Conservation (phyloP, 2,113 vertebrate genomes). For the Poeciliopsis retropinna region DNA sequence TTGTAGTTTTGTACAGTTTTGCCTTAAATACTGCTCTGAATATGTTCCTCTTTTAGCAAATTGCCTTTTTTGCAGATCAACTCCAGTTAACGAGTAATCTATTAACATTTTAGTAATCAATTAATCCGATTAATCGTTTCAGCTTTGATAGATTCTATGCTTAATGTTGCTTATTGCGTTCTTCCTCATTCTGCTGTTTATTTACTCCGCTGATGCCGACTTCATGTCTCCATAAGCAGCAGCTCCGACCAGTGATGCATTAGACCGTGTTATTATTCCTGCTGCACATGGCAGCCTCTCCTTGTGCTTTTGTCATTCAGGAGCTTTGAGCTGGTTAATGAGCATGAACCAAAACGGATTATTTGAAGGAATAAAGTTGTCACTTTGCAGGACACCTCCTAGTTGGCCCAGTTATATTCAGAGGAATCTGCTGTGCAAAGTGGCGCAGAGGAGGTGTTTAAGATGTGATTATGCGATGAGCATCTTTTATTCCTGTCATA, state of each 20-base stretch:
- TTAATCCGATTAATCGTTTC: too few species aligned
- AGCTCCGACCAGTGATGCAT: slow-evolving; percentile 32
- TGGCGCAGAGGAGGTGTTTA: slow-evolving; percentile 4
- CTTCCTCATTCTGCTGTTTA: slow-evolving; percentile 7
- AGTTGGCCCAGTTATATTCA: slow-evolving; percentile 12
- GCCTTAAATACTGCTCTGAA: too few species aligned
- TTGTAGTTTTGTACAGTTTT: too few species aligned
- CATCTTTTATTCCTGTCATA: not conserved
- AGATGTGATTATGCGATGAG: not conserved
- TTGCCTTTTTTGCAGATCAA: too few species aligned
- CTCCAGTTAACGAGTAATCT: too few species aligned
- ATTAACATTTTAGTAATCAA: too few species aligned
- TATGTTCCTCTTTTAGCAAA: too few species aligned
- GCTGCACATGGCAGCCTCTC: slow-evolving; percentile 39
- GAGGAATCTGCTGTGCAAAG: not conserved
- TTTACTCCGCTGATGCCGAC: slow-evolving; percentile 21
- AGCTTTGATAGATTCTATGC: not conserved
- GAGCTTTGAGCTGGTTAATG: slow-evolving; percentile 41
- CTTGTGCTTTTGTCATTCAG: slow-evolving; percentile 15
- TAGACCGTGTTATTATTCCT: slow-evolving; percentile 50
- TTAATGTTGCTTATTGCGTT: not conserved
- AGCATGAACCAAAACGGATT: slow-evolving; percentile 45
- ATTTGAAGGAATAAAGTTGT: slow-evolving; percentile 21
- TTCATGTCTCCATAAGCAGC: slow-evolving; percentile 28
- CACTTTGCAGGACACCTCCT: slow-evolving; percentile 9